These are phyloP conservation scores for Drymonia ruficornis DNA, from an alignment of 2,888 invertebrate species.

Conservation along the genomic window DNA sequence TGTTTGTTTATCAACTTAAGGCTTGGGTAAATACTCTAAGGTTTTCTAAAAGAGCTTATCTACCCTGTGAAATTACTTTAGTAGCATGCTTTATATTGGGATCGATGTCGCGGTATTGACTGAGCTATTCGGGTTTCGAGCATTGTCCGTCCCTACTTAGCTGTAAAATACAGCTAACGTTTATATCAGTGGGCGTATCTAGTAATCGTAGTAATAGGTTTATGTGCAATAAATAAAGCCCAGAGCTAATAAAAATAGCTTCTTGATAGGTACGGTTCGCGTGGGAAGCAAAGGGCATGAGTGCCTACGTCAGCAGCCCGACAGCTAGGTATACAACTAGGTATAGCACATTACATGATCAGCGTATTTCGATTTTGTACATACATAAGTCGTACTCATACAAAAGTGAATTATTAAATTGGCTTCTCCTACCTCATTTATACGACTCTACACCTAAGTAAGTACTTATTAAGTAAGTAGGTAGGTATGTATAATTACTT, in stretches of 20 bases:
- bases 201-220: constrained; percentile 12
- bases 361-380: constrained; percentile 17
- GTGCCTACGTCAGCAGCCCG: constrained; percentile 65
- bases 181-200: background rate
- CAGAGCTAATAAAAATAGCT: constrained; percentile 38
- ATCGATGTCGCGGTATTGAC: background rate
- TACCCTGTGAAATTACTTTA: background rate
- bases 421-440: too few species aligned
- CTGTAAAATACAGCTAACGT: background rate
- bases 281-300: constrained; percentile 74
- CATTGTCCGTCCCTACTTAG: background rate
- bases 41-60: background rate
- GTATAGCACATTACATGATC: constrained; percentile 34
- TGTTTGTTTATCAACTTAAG: constrained; percentile 64
- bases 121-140: background rate
- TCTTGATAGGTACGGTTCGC: constrained; percentile 45
- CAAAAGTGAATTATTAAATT: too few species aligned
- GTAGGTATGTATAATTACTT: too few species aligned
- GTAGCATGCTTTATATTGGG: background rate
- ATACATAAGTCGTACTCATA: background rate
- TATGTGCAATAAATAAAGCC: constrained; percentile 26
- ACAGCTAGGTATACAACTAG: constrained; percentile 41
- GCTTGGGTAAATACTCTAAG: constrained; percentile 10
- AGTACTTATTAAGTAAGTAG: too few species aligned
- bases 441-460: too few species aligned